Evolutionary conservation across 2,888 invertebrate species (phyloP), one percentile per base, ranked within the genome.

Genomic region (Drosophila stalkeri): DNA sequence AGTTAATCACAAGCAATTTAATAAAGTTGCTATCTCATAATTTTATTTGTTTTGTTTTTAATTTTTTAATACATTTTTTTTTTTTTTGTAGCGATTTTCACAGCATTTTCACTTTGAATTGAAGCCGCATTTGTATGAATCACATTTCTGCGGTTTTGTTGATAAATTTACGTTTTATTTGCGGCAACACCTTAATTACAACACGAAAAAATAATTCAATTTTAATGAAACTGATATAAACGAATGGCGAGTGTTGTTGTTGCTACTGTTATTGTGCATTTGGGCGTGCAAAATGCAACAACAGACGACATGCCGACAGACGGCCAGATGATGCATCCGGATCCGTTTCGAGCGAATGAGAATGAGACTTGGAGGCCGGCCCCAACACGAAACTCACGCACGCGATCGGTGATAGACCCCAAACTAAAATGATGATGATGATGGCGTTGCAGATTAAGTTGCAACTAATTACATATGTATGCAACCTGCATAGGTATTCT

Each of bases 141-240:
- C 72, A 73, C 67, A 72, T 62, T 65, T 16, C 49, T 61, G 65
- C 47, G 54, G 54, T 56, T 67, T 65, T 54, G 47, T 56, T 62
- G 41, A 49, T 66, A 57, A 68, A 65, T 66, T 75, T 67, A 55
- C 51, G 65, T 62, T 75, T 68, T 71, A 62, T 60, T 65, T 61
- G 55, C 69, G 63, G 67, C 70, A 69, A 70, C 78, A 88, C 69
- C 72, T 86, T 82, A 86, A 82, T 83, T 86, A 79, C 69, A 70
- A 70, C 80, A 76, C 78, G 75, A 81, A 84, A 72, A 64, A 72
- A 75, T n/a, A n/a, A 82, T 86, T 72, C 66, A 77, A 79, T 75
- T 82, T 75, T 86, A 84, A 78, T 84, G 72, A 78, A 83, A 82
- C 68, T 72, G 74, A 88, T 73, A 73, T 66, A 67, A 77, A 68